Evolutionary conservation across 2,888 invertebrate species (phyloP).

Genomic region (Plusia festucae): DNA sequence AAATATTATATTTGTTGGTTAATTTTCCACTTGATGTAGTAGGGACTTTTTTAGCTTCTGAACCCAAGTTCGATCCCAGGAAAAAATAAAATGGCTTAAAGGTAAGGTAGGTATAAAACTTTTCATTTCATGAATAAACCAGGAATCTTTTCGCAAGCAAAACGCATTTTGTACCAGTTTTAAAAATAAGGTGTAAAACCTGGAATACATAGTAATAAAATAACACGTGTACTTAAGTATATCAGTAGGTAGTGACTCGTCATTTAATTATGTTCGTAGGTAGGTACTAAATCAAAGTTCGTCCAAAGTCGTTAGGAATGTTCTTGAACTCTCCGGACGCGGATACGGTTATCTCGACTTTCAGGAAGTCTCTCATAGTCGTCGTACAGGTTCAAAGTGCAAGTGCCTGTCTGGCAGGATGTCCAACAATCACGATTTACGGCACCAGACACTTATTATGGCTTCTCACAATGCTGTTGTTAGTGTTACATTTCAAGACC

Average conservation of each 20-base stretch:
- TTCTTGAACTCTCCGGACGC: conserved; percentile 22
- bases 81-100: no score
- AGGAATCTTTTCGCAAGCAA: not conserved
- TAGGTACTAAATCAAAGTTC: not conserved
- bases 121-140: not conserved
- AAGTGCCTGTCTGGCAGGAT: conserved; percentile 35
- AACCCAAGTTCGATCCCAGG: no score
- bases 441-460: conserved; percentile 9
- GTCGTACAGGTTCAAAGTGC: conserved; percentile 33
- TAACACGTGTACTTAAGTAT: not conserved
- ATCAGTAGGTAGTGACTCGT: conserved; percentile 1
- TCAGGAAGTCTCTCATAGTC: conserved; percentile 30
- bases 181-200: no score
- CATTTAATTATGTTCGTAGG: not conserved
- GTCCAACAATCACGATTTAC: conserved; percentile 19
- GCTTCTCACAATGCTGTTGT: conserved; percentile 37
- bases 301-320: conserved; percentile 1
- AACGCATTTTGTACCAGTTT: not conserved
- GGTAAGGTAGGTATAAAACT: no score
- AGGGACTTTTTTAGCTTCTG: no score
- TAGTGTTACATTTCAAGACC: conserved; percentile 32
- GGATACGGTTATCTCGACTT: conserved; percentile 30
- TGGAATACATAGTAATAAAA: no score
- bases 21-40: no score
- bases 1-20: no score